Evolutionary conservation across 2,797 vertebrate species (phyloP), one percentile per base, ranked within the genome.

Genomic region (Pantherophis vulpinus): DNA sequence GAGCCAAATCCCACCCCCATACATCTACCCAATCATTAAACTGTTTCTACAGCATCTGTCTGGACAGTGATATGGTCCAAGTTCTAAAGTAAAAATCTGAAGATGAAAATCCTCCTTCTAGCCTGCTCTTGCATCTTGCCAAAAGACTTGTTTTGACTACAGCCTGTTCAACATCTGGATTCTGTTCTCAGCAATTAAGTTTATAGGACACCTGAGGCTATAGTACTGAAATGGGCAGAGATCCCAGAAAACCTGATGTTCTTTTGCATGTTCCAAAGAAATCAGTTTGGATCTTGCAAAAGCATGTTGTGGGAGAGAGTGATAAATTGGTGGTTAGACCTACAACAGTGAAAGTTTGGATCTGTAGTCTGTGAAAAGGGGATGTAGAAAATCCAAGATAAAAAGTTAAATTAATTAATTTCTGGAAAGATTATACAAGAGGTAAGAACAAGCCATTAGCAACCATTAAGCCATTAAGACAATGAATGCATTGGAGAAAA

Each of bases 191-290:
- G 86, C 9, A 61, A 83, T 91, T 93, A 93, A 83, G 47, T 29
- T 47, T 91, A 63, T 32, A 91, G 83, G 90, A 89, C 93, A 93
- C 90, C 93, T 91, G 90, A 91, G 90, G 93, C 90, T 89, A 86
- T n/a, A 91, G 58, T 23, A 55, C 25, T 89, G 32, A 20, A 74
- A 86, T 63, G 93, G 74, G 90, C 93, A 9, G 25, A 89, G 56
- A 32, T 83, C 90, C 87, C 47, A 37, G 29, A 59, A 93, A 91
- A 51, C 18, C 86, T 58, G 83, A 12, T 7, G 14, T 91, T 91
- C 56, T 66, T 63, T 56, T 14, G 74, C 51, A 16, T 88, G 42
- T 89, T 93, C 59, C 58, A 70, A 91, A 60, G 32, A 90, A 79
- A 88, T 37, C 11, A 23, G 51, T 70, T 89, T 74, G 37, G 29